A percentile compares a stretch with the other conserved stretches of the same genome.
Conservation (phyloP, 2,797 vertebrate species). For the Myripristis jacobus region DNA sequence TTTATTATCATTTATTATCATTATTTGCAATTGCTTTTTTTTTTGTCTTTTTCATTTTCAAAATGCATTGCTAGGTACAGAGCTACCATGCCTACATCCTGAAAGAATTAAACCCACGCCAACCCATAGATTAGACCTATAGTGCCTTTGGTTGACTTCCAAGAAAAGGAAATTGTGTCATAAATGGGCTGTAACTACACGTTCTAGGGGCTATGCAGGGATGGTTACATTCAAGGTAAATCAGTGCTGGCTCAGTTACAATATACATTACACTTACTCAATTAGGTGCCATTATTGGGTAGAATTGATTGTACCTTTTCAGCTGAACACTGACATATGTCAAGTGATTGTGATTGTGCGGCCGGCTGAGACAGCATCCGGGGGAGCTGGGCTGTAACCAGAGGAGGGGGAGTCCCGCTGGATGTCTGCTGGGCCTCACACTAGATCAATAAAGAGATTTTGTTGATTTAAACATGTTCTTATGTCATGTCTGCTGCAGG, state of each 20-base stretch:
- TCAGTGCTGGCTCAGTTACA: constrained; percentile 58
- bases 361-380: constrained; percentile 82
- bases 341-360: constrained; percentile 73
- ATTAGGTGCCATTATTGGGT: constrained; percentile 66
- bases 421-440: constrained; percentile 80
- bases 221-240: constrained; percentile 46
- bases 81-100: constrained; percentile 19
- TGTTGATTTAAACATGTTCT: constrained; percentile 60
- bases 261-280: constrained; percentile 63
- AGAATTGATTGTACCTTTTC: constrained; percentile 88
- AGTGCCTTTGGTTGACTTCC: constrained; percentile 50
- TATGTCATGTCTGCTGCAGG: constrained; percentile 38
- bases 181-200: constrained; percentile 66
- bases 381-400: constrained; percentile 77
- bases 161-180: constrained; percentile 43
- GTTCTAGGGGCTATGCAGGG: constrained; percentile 53
- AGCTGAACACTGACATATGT: constrained; percentile 88
- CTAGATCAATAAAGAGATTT: constrained; percentile 83
- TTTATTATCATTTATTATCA: no score
- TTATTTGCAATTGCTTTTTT: no score
- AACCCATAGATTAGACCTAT: constrained; percentile 41
- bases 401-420: constrained; percentile 80
- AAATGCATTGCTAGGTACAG: constrained; percentile 2
- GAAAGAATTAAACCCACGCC: constrained; percentile 42
- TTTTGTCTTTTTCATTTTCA: constrained; percentile 30